A percentile compares a stretch with the other conserved stretches of the same genome.
Conservation (phyloP, 2,888 invertebrate genomes). For the Reticulitermes lucifugus region DNA sequence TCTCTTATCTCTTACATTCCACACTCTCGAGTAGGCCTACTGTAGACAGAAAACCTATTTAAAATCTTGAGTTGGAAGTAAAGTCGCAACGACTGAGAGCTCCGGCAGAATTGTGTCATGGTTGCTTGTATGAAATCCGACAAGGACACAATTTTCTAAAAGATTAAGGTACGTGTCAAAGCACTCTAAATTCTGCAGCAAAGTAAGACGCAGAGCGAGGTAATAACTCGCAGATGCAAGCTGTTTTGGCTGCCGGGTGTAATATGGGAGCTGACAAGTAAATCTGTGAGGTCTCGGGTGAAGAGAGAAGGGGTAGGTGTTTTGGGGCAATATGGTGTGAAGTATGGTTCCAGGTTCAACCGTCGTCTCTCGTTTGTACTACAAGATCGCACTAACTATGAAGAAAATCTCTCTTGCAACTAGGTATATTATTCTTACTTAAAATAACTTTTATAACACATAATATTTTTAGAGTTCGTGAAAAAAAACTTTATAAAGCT, state of each 20-base stretch:
- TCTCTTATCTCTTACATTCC: slow-evolving; percentile 5
- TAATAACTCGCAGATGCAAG: slow-evolving; percentile 2
- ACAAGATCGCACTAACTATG: background rate
- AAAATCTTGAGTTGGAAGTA: background rate
- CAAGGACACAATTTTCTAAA: slow-evolving; percentile 15
- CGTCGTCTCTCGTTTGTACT: background rate
- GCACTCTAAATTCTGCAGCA: background rate
- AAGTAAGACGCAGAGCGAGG: background rate
- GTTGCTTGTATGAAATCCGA: slow-evolving; percentile 1
- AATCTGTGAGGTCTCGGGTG: background rate
- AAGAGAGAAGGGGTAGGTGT: background rate
- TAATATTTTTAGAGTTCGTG: background rate
- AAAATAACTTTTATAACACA: background rate
- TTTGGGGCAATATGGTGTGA: background rate
- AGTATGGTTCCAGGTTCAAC: background rate
- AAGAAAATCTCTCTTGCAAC: background rate
- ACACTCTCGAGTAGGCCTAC: background rate
- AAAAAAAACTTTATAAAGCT: background rate
- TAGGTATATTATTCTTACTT: slow-evolving; percentile 6
- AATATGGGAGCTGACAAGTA: slow-evolving; percentile 18
- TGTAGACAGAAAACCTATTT: background rate
- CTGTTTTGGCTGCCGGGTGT: slow-evolving; percentile 14
- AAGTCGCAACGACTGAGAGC: slow-evolving; percentile 1
- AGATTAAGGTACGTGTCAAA: slow-evolving; percentile 18
- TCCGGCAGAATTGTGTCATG: background rate